Evolutionary conservation across 2,888 invertebrate genomes (phyloP), one percentile per base, ranked within the genome.

Genomic region (Patella caerulea): DNA sequence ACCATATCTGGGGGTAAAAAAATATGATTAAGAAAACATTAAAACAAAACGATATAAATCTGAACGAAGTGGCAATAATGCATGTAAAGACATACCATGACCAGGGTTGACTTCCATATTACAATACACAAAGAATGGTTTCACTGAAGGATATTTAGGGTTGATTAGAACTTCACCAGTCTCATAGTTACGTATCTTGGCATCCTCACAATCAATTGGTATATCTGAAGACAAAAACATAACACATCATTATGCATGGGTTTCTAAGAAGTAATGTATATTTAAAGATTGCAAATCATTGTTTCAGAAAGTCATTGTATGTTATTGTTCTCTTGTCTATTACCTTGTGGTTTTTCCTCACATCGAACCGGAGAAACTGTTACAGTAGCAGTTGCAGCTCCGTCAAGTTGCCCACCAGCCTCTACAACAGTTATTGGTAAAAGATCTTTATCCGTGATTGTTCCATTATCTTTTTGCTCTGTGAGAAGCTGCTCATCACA

Each of bases 51-150:
- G 45, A 45, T 45, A 45, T 45, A 45, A 45, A 45, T 45, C 45
- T 7, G 4, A 9, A 45, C 9, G 9, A 45, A 45, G 45, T 45
- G 9, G 45, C 7, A 45, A 45, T 45, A 9, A 45, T 9, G 45
- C 9, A 45, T 9, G 9, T 7, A 45, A 29, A 15, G n/a, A 76
- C 83, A 73, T 73, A 86, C 87, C 86, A 71, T 78, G 80, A 15
- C 78, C 80, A 3, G 84, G 83, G 11, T 82, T 70, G 9, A 82
- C 73, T 5, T 82, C 78, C 85, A 88, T 88, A 70, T 89, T 84
- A 79, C 90, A 90, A 74, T 83, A 83, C 5, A 87, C 89, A 17
- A 88, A 80, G 82, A 87, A 89, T 29, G 90, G 89, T 2, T 80
- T 70, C 2, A 74, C 19, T 24, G 65, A 24, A 19, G 45, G 55